These are phyloP conservation scores for Lithophane semibrunnea DNA, from an alignment of 2,888 invertebrate genomes.

Conservation along the genomic window DNA sequence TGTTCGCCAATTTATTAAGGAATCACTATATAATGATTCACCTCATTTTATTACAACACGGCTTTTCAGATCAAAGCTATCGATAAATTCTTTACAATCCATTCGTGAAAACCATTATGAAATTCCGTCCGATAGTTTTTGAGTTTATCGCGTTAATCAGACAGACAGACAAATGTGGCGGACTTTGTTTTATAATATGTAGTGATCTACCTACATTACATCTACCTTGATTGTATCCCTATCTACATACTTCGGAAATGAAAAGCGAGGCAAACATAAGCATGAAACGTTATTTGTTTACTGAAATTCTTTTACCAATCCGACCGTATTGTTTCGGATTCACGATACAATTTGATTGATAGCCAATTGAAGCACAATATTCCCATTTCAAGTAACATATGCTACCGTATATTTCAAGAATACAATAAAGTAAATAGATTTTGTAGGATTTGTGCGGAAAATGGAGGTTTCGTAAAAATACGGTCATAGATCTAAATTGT, in stretches of 20 bases:
- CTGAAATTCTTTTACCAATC: conserved; percentile 31
- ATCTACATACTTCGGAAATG: not conserved
- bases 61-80: not conserved
- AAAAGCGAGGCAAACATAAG: conserved; percentile 15
- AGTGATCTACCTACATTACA: not conserved
- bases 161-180: too few species aligned
- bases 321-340: conserved; percentile 31
- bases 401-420: conserved; percentile 31
- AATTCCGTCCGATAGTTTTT: too few species aligned
- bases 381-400: conserved; percentile 46
- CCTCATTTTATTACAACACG: conserved; percentile 2
- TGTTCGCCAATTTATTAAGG: conserved; percentile 26
- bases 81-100: not conserved
- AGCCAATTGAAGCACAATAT: conserved; percentile 44
- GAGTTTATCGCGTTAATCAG: too few species aligned
- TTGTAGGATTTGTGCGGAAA: not conserved
- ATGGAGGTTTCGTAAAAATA: not conserved
- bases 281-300: conserved; percentile 27
- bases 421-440: not conserved
- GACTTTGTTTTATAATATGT: too few species aligned
- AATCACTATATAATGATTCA: conserved; percentile 11
- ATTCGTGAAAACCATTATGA: too few species aligned
- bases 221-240: not conserved
- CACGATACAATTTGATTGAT: conserved; percentile 52
- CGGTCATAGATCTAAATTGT: not conserved